Conservation (phyloP, 1,140 invertebrate genomes). For the Stegodyphus dumicola region DNA sequence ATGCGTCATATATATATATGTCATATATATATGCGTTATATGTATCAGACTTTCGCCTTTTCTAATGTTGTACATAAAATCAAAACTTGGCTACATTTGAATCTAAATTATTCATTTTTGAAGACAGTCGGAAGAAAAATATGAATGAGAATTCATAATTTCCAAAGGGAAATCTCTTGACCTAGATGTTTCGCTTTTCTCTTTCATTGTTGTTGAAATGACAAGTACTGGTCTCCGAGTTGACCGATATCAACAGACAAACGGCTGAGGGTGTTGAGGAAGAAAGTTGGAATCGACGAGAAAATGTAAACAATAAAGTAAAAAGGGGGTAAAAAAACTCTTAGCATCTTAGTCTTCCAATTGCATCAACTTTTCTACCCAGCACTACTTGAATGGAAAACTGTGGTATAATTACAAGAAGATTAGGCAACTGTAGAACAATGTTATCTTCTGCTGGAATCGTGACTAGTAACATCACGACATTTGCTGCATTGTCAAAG, state of each 20-base stretch:
- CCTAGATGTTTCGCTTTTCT: neutral
- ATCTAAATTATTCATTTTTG: too few species aligned
- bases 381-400: neutral
- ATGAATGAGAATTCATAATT: too few species aligned
- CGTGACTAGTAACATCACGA: constrained; percentile 37
- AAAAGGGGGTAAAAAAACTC: constrained; percentile 17
- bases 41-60: too few species aligned
- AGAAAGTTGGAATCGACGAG: neutral
- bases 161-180: neutral
- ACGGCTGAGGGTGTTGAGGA: neutral
- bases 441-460: constrained; percentile 24
- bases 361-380: constrained; percentile 23
- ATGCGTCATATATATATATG: too few species aligned
- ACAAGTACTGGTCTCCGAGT: neutral
- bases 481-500: constrained; percentile 32
- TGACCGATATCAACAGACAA: constrained; percentile 10
- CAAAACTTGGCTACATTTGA: too few species aligned
- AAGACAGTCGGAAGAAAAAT: too few species aligned
- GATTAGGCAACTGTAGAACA: constrained; percentile 7
- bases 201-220: neutral
- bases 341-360: neutral
- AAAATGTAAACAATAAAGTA: neutral
- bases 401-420: constrained; percentile 4
- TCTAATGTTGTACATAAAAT: too few species aligned
- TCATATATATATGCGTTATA: too few species aligned